Conservation (phyloP, 2,113 vertebrate species). For the Lophius piscatorius region DNA sequence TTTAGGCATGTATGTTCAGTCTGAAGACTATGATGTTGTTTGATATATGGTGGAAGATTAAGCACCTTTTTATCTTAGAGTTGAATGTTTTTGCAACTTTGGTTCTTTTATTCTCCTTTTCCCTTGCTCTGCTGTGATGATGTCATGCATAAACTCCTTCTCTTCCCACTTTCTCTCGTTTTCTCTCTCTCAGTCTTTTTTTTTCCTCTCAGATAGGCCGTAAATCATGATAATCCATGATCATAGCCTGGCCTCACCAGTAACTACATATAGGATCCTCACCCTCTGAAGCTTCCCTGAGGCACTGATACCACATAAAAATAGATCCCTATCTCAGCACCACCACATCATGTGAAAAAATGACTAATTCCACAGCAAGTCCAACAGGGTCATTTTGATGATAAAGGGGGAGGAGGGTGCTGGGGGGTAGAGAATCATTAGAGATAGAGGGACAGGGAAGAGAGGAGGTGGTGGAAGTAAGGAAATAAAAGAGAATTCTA, state of each 20-base stretch:
- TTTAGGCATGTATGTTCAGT: background rate
- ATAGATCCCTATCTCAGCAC: constrained; percentile 77
- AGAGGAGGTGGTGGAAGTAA: constrained; percentile 46
- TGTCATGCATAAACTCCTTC: constrained; percentile 69
- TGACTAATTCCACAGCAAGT: constrained; percentile 73
- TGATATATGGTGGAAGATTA: constrained; percentile 13
- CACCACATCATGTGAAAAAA: constrained; percentile 75
- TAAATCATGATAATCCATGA: constrained; percentile 81
- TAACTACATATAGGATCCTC: constrained; percentile 74
- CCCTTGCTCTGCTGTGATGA: constrained; percentile 53
- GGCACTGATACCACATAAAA: constrained; percentile 76
- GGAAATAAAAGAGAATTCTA: constrained; percentile 54
- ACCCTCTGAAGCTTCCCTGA: constrained; percentile 65
- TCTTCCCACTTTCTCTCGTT: constrained; percentile 20
- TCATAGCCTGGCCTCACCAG: constrained; percentile 75
- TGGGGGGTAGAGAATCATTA: constrained; percentile 53
- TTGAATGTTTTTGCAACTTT: constrained; percentile 48
- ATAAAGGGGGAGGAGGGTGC: constrained; percentile 67
- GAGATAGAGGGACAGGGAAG: constrained; percentile 51
- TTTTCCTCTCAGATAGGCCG: constrained; percentile 53
- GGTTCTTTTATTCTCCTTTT: constrained; percentile 45
- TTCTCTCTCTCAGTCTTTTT: constrained; percentile 19
- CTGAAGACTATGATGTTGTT: background rate
- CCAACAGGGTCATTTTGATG: constrained; percentile 75
- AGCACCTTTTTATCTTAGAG: constrained; percentile 22